These are phyloP conservation scores for Andrena bucephala DNA, from an alignment of 2,888 invertebrate genomes.

Conservation along the genomic window DNA sequence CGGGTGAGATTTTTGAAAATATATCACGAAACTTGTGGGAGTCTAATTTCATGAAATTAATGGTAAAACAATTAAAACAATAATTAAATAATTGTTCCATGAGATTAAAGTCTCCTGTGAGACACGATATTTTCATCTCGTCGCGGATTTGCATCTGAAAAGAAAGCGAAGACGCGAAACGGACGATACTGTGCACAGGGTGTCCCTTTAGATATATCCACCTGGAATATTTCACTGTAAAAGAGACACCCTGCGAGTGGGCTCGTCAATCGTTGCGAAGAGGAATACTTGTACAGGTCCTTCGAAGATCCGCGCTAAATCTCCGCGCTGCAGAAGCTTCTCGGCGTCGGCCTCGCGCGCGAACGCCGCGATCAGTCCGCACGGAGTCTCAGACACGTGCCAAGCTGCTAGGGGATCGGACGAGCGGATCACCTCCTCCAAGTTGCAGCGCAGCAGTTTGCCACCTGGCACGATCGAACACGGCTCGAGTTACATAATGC, in stretches of 20 bases:
- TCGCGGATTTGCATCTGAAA: no score
- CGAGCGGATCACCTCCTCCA: slow-evolving; percentile 79
- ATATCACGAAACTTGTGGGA: no score
- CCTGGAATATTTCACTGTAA: no score
- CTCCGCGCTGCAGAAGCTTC: slow-evolving; percentile 82
- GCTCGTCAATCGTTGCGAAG: not conserved
- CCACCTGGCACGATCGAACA: slow-evolving; percentile 48
- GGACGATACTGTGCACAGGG: not conserved
- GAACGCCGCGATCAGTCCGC: slow-evolving; percentile 84
- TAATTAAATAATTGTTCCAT: no score
- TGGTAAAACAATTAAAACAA: no score
- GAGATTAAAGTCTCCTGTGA: no score
- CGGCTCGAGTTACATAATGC: not conserved
- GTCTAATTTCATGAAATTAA: no score
- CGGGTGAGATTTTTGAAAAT: no score
- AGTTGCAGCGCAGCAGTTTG: slow-evolving; percentile 69
- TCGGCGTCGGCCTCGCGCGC: slow-evolving; percentile 83
- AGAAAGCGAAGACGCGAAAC: slow-evolving; percentile 29
- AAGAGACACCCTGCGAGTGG: no score
- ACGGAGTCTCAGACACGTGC: slow-evolving; percentile 82
- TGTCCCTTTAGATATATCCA: not conserved
- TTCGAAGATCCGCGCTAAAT: slow-evolving; percentile 83
- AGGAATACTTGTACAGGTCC: slow-evolving; percentile 84
- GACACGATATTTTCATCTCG: no score
- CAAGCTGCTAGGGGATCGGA: slow-evolving; percentile 76